Evolutionary conservation across 2,888 invertebrate species (phyloP), one percentile per base, ranked within the genome.

Genomic region (Leucania comma): DNA sequence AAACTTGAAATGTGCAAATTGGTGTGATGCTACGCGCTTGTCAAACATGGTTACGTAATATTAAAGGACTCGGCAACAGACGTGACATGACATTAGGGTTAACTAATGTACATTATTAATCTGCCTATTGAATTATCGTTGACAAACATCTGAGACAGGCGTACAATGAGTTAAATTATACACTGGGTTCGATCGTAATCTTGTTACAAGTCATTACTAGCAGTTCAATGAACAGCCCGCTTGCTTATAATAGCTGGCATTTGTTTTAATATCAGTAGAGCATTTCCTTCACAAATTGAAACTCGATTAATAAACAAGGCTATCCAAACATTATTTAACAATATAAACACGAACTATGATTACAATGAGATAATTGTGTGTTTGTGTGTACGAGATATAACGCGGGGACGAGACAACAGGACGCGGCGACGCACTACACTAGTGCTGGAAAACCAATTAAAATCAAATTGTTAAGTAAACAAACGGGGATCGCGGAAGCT

Each of bases 391-490:
- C 73, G 73, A 79, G 68, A 71, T 77, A 69, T 26, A 74, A 65
- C 29, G 67, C 56, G 62, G 71, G 56, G 62, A 77, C 77, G 82
- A 78, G 78, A 75, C 70, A 77, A 66, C 70, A 86, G 79, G 32
- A 14, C 20, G 22, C 75, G 6, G 56, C 32, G 86, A 17, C 81
- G 20, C 50, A 24, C 35, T 65, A 17, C 50, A 24, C 35, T 65
- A 35, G 54, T 59, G 32, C 72, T 38, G 58, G 84, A 78, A 90
- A 93, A 93, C 89, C 92, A 94, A 94, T 95, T 94, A 93, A 93
- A 93, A 91, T 89, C 90, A 91, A 93, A 93, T 92, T 90, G 92
- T 90, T 92, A 89, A 85, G 91, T 91, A 93, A 92, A 93, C 92
- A 92, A 89, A 89, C 87, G 78, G 78, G 82, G 80, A 82, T 86